Conservation (phyloP, 2,888 invertebrate genomes). For the Neoaliturus tenellus region DNA sequence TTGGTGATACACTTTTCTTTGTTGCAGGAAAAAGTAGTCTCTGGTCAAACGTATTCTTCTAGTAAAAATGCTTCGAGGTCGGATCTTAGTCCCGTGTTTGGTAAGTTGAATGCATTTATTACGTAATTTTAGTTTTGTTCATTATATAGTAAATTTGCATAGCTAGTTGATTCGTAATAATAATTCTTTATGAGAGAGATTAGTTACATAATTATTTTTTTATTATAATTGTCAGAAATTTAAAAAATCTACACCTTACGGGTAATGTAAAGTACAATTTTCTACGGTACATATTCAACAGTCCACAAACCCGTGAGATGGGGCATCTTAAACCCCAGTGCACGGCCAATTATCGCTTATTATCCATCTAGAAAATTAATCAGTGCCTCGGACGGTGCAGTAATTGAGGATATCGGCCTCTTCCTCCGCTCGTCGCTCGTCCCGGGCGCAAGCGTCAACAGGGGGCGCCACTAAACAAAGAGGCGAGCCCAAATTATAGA, state of each 20-base stretch:
- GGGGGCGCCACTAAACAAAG: slow-evolving; percentile 48
- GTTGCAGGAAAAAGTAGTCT: slow-evolving; percentile 90
- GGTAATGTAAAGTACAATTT: too few relatives aligned
- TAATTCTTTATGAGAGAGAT: too few relatives aligned
- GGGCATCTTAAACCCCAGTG: background rate
- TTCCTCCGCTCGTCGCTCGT: background rate
- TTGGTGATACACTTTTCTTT: slow-evolving; percentile 62
- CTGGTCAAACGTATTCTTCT: slow-evolving; percentile 78
- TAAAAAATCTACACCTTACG: too few relatives aligned
- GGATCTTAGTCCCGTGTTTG: slow-evolving; percentile 92
- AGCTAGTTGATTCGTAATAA: too few relatives aligned
- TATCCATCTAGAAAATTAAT: slow-evolving; percentile 14
- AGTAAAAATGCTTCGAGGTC: slow-evolving; percentile 88
- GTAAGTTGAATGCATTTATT: too few relatives aligned
- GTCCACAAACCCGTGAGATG: too few relatives aligned
- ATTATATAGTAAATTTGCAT: too few relatives aligned
- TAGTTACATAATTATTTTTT: too few relatives aligned
- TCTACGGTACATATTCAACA: too few relatives aligned
- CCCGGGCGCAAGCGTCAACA: slow-evolving; percentile 26
- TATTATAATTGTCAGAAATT: too few relatives aligned
- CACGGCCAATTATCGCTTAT: slow-evolving; percentile 23
- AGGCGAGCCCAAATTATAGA: slow-evolving; percentile 45
- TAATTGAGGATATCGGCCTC: slow-evolving; percentile 41
- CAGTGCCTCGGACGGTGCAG: background rate
- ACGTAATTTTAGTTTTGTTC: too few relatives aligned